These are phyloP conservation scores for Catocala fraxini DNA, from an alignment of 2,888 invertebrate species.

Conservation along the genomic window DNA sequence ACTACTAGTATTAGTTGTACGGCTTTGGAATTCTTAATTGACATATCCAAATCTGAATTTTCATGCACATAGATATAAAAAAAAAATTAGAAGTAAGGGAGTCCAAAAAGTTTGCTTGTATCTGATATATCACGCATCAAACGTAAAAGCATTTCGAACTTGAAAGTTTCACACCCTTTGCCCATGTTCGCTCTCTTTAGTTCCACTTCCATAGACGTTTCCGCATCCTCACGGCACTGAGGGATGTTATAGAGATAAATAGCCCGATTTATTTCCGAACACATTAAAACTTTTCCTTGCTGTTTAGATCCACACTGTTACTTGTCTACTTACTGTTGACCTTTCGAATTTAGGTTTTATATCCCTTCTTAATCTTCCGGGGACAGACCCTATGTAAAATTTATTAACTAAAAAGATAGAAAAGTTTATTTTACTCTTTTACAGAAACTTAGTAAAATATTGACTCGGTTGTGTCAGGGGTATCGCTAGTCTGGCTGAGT, in stretches of 20 bases:
- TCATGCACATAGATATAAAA: conserved; percentile 17
- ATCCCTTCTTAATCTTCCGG: conserved; percentile 47
- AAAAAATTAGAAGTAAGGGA: conserved; percentile 1
- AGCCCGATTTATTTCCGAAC: conserved; percentile 77
- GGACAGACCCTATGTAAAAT: conserved; percentile 38
- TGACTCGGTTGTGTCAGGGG: conserved; percentile 1
- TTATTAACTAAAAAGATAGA: conserved; percentile 37
- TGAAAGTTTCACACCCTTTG: conserved; percentile 37
- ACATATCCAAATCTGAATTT: too few species aligned
- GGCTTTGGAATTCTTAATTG: too few species aligned
- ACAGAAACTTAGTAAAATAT: conserved; percentile 7
- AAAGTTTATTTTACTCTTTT: conserved; percentile 15
- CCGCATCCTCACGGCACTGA: conserved; percentile 50
- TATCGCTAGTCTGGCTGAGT: conserved; percentile 4
- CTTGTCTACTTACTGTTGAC: conserved; percentile 58
- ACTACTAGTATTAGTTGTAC: too few species aligned
- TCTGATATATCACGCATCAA: conserved; percentile 20
- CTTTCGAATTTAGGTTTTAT: conserved; percentile 59
- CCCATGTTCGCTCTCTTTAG: conserved; percentile 32
- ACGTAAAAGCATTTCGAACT: conserved; percentile 38
- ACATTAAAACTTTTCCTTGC: conserved; percentile 75
- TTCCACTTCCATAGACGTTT: conserved; percentile 20
- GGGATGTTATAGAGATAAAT: conserved; percentile 77
- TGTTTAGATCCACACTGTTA: conserved; percentile 45
- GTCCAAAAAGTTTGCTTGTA: conserved; percentile 21